Base-by-base conservation (phyloP, 2,888 invertebrate species). In the Chloromyia formosa region DNA sequence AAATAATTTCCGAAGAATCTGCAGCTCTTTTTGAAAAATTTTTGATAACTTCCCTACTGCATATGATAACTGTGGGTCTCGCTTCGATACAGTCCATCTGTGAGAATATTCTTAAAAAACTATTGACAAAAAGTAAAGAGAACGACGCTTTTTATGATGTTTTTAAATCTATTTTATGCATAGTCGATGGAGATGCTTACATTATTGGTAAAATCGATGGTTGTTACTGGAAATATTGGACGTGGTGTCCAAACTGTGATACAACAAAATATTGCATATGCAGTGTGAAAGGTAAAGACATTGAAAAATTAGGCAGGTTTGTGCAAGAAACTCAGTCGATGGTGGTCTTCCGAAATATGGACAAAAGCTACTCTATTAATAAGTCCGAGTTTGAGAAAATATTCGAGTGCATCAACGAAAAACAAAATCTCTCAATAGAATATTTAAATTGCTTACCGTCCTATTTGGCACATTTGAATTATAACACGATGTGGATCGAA, bases 381-480 rank as follows among this genome's bases (percentile, higher is more conserved):
- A 73, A 71, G 23, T 45, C 73, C 1, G 5, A 45, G 3, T 40
- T 74, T 14, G 69, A 74, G 3, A 16, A 53, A 23, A n/a, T n/a
- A 27, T 64, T 74, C 18, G 45, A 62, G 16, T 27, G 42, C 5
- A 4, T 42, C 5, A 20, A 69, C 12, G 3, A 14, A 10, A 10
- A 27, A 12, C 45, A 71, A 20, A 22, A 66, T 1, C 27, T 60
- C n/a, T 42, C 71, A 12, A 1, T 4, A 1, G 68, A 74, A 18
- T 14, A 77, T 10, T 58, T 77, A 22, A 74, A 16, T 56, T 49
- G 53, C 16, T 61, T 78, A 14, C 75, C 78, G 20, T 73, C 76
- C 1, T 35, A 75, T 7, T 22, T 78, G 2, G 40, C 68, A 9
- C 77, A 78, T 66, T 45, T 73, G 18, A 27, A 74, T 16, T 54